A percentile compares a stretch with the other conserved stretches of the same genome.
phyloP scores from a whole-genome alignment of 2,888 invertebrate genomes.

The Mesoligia furuncula region DNA sequence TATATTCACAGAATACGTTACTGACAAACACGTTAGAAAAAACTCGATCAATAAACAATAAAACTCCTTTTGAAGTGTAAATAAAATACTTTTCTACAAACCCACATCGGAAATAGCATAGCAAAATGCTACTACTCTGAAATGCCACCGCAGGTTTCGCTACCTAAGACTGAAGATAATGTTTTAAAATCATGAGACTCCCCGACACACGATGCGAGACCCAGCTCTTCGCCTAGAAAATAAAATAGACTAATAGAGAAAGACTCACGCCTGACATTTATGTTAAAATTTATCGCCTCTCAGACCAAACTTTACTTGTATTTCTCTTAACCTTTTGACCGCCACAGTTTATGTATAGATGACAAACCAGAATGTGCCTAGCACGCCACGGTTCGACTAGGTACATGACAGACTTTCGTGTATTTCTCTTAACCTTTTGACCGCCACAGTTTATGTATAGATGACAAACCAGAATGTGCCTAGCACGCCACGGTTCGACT shows the following conservation, averaged over 20 bases:
- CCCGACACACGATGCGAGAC: not conserved
- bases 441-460: too few species aligned
- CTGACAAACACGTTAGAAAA: not conserved
- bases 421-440: too few species aligned
- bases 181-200: slow-evolving; percentile 31
- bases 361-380: too few species aligned
- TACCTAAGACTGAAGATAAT: slow-evolving; percentile 19
- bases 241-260: slow-evolving; percentile 2
- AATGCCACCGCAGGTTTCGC: slow-evolving; percentile 6
- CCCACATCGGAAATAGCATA: slow-evolving; percentile 11
- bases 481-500: too few species aligned
- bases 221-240: slow-evolving; percentile 19
- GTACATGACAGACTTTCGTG: too few species aligned
- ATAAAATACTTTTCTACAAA: not conserved
- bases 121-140: not conserved
- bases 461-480: too few species aligned
- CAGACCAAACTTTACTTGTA: not conserved
- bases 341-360: too few species aligned
- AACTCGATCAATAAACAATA: not conserved
- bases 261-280: not conserved
- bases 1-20: not conserved
- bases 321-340: too few species aligned
- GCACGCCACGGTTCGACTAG: too few species aligned
- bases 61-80: not conserved
- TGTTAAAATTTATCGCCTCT: not conserved